Base-by-base conservation (phyloP, 1,140 invertebrate genomes). In the Hycleus phaleratus region DNA sequence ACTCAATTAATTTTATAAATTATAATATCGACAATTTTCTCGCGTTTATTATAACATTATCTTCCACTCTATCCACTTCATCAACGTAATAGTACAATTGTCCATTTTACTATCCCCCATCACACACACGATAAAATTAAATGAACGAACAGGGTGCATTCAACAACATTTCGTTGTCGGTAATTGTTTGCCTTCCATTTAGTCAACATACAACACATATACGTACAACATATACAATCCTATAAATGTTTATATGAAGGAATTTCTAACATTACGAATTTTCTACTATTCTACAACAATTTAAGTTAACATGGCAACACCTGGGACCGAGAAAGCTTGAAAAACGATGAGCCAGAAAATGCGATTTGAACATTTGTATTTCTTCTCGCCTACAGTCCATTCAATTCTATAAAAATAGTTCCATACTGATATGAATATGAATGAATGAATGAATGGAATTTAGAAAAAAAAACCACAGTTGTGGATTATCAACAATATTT, bases 171-270 rank as follows among this genome's bases (percentile, higher is more conserved):
- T 53, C 51, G 46, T 45, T 45, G 51, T 45, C 11, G 51, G 51
- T 53, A 53, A 53, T 53, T 53, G 51, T 45, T 32, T 42, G 51
- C 40, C 51, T 11, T 26, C 51, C 51, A 45, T 53, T 53, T 46
- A 32, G 51, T 26, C 51, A 42, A 46, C 51, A n/a, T 43, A 32
- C 46, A 26, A 46, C 51, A 53, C 51, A 53, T 45, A 53, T 38
- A 53, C 26, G 6, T 3, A 32, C 26, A n/a, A 32, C 26, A 32
- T 32, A 32, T 32, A 4, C 32, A 32, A 32, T 7, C 4, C 4
- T 32, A 32, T 32, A 32, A 32, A 32, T 32, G 32, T 32, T 32
- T 32, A 32, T 32, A 32, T 32, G 32, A 32, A 45, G 40, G 43
- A 53, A 53, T 53, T 53, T 53, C 51, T 32, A 53, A 45, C 38